Evolutionary conservation across 92 coral and sea anemone species (phyloP).

Genomic region (Metridium senile): DNA sequence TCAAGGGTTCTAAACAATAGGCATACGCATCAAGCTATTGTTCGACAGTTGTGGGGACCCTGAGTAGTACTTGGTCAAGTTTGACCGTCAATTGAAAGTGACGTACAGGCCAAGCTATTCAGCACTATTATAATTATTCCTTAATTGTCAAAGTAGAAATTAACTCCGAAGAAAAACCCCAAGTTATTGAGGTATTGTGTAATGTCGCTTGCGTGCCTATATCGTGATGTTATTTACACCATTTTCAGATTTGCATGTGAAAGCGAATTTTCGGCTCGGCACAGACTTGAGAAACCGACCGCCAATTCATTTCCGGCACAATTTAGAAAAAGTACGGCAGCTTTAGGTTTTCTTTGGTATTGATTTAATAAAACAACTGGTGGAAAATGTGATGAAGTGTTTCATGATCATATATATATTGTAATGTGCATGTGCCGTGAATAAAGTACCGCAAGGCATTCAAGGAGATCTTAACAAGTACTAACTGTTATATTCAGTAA

Average conservation of each 20-base stretch:
- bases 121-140: constrained; percentile 11
- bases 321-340: constrained; percentile 5
- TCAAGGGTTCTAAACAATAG: constrained; percentile 39
- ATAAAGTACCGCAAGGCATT: not conserved
- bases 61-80: constrained; percentile 9
- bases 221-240: not conserved
- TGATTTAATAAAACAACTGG: constrained; percentile 12
- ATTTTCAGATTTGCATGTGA: constrained; percentile 32
- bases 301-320: constrained; percentile 46
- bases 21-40: constrained; percentile 40
- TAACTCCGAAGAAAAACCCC: constrained; percentile 13
- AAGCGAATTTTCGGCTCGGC: constrained; percentile 13
- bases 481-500: not conserved
- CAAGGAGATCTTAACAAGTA: not conserved
- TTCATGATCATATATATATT: not conserved
- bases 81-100: constrained; percentile 23
- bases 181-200: constrained; percentile 25
- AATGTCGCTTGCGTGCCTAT: constrained; percentile 23
- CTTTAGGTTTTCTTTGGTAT: not conserved
- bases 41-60: constrained; percentile 26
- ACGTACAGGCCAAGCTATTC: constrained; percentile 19
- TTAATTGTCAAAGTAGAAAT: constrained; percentile 32
- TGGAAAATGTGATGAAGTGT: not conserved
- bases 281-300: constrained; percentile 26
- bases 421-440: not conserved